Percentiles rank a stretch among this genome's conserved stretches.
Evolutionary conservation across 2,888 invertebrate genomes (phyloP).

Genomic region (Neoascia interrupta): DNA sequence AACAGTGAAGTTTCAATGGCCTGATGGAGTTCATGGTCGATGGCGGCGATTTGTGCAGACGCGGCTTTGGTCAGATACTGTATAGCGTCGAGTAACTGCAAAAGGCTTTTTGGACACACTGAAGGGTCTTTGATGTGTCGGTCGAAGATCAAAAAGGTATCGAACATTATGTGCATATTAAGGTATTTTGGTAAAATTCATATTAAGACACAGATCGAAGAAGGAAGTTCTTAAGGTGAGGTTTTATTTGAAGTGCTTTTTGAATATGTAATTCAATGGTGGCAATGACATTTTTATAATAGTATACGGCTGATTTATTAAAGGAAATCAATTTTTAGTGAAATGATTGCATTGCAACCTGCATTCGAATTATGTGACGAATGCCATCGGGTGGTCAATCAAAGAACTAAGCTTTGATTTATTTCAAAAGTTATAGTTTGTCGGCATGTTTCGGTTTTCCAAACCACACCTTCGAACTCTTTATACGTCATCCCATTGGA

Average conservation of each 20-base stretch:
- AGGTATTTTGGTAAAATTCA: conserved; percentile 31
- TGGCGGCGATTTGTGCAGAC: not conserved
- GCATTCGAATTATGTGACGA: conserved; percentile 31
- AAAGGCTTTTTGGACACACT: conserved; percentile 44
- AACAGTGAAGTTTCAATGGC: not conserved
- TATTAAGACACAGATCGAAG: conserved; percentile 23
- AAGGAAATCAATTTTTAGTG: conserved; percentile 62
- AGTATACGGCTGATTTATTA: conserved; percentile 58
- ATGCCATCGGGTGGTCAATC: not conserved
- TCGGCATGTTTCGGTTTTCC: too few species aligned
- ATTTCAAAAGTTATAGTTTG: conserved; percentile 31
- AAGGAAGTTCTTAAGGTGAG: conserved; percentile 61
- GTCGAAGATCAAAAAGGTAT: conserved; percentile 63
- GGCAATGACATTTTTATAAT: conserved; percentile 59
- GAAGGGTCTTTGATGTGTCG: conserved; percentile 61
- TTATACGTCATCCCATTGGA: too few species aligned
- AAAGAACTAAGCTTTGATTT: conserved; percentile 37
- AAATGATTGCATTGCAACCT: conserved; percentile 9
- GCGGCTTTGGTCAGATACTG: conserved; percentile 25
- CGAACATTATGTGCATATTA: conserved; percentile 54
- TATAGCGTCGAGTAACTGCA: conserved; percentile 42
- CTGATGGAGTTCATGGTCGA: conserved; percentile 58
- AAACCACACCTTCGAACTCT: too few species aligned
- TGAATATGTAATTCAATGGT: conserved; percentile 60
- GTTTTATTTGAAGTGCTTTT: conserved; percentile 55